Evolutionary conservation across 2,888 invertebrate species (phyloP).

Genomic region (Gastrophysa polygoni): DNA sequence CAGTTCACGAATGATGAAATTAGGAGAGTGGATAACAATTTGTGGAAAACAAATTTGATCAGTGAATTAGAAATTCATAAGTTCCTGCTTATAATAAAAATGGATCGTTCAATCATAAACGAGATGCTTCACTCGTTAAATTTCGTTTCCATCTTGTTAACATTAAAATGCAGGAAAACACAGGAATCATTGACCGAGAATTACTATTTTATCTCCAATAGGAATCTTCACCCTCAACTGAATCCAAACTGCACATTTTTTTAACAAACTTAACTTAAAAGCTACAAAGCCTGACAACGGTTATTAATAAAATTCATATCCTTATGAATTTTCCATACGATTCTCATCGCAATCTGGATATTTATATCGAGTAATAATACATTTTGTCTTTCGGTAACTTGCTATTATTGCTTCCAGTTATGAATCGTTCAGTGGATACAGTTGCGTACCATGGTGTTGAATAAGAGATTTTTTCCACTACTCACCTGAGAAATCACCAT

Average conservation of each 20-base stretch:
- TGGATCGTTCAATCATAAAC: too few species aligned
- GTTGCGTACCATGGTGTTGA: background rate
- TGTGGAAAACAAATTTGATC: background rate
- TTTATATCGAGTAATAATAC: constrained; percentile 26
- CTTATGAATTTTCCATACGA: constrained; percentile 20
- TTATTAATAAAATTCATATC: constrained; percentile 23
- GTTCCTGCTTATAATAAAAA: too few species aligned
- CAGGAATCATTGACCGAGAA: background rate
- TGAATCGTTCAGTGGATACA: constrained; percentile 4
- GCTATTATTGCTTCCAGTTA: constrained; percentile 19
- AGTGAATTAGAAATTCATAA: background rate
- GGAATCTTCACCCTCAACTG: constrained; percentile 6
- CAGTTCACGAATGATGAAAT: background rate
- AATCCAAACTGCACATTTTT: constrained; percentile 15
- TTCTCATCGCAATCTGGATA: constrained; percentile 24
- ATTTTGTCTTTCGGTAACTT: constrained; percentile 13
- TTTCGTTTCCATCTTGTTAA: too few species aligned
- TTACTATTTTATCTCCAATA: background rate
- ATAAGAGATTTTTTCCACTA: background rate
- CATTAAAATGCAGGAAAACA: background rate
- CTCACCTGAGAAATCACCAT: too few species aligned
- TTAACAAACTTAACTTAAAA: constrained; percentile 16
- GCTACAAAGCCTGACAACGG: constrained; percentile 15
- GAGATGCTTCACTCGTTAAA: too few species aligned
- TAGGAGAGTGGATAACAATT: background rate